Percentiles rank a stretch among this genome's conserved stretches.
Evolutionary conservation across 2,797 vertebrate species (phyloP).

Genomic region (Masticophis lateralis): DNA sequence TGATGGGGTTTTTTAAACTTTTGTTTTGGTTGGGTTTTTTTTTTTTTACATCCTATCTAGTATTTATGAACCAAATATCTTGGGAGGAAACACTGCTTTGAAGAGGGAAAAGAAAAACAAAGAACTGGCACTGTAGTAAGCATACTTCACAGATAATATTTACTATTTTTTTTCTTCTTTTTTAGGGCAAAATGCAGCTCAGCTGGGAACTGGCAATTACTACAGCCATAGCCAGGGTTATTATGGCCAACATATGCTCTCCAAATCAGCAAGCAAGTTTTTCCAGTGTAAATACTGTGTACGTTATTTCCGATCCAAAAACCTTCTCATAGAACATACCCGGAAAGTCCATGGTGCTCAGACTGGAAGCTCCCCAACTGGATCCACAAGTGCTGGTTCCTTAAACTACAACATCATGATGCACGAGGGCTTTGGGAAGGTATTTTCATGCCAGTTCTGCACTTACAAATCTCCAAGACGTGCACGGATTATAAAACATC

Average conservation of each 20-base stretch:
- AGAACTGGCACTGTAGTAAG: neutral
- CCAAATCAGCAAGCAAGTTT: conserved; percentile 87
- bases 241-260: conserved; percentile 67
- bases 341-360: conserved; percentile 91
- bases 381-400: conserved; percentile 74
- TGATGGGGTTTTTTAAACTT: neutral
- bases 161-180: conserved; percentile 60
- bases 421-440: conserved; percentile 89
- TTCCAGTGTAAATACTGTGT: conserved; percentile 99
- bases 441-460: conserved; percentile 95
- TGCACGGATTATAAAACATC: conserved; percentile 91
- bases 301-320: conserved; percentile 97
- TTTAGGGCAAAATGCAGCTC: conserved; percentile 82
- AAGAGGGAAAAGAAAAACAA: neutral
- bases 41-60: neutral
- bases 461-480: conserved; percentile 93
- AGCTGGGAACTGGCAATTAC: conserved; percentile 77
- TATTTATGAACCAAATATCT: neutral
- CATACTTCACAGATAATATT: conserved; percentile 41
- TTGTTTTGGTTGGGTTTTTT: neutral
- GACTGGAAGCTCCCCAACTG: conserved; percentile 67
- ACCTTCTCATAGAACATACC: conserved; percentile 92
- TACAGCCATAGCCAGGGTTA: conserved; percentile 81
- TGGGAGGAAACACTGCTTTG: neutral
- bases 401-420: conserved; percentile 84